Percentiles rank a stretch among this genome's conserved stretches.
Conservation (phyloP, 2,888 invertebrate species). For the Ypsolopha scabrella region DNA sequence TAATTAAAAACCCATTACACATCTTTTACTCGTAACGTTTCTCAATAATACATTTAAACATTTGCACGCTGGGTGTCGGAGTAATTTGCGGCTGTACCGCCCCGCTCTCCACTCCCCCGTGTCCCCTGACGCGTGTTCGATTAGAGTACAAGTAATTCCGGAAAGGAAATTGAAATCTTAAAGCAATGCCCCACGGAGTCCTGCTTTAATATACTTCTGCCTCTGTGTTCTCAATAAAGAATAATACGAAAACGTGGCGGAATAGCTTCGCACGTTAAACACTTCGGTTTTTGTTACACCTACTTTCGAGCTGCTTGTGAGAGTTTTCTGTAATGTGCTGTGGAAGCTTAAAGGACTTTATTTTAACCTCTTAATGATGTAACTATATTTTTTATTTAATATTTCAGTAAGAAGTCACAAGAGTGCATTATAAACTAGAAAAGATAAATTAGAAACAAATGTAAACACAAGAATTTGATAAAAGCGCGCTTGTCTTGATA, state of each 20-base stretch:
- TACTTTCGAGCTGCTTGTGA: too few relatives aligned
- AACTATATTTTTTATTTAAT: too few relatives aligned
- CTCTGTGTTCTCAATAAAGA: constrained; percentile 31
- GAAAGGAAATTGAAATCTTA: constrained; percentile 70
- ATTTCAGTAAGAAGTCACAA: too few relatives aligned
- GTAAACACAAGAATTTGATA: too few relatives aligned
- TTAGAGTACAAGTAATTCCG: constrained; percentile 68
- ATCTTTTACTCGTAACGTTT: constrained; percentile 38
- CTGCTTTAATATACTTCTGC: constrained; percentile 34
- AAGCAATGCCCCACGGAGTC: constrained; percentile 63
- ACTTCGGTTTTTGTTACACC: too few relatives aligned
- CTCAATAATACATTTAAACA: constrained; percentile 60
- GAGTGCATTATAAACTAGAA: too few relatives aligned
- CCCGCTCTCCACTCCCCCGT: constrained; percentile 18
- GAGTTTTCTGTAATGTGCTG: not conserved
- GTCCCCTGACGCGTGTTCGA: constrained; percentile 66
- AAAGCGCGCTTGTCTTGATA: too few relatives aligned
- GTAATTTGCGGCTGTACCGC: constrained; percentile 54
- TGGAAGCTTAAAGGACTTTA: not conserved
- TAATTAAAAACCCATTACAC: constrained; percentile 39
- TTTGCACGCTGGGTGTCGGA: constrained; percentile 52
- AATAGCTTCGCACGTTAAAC: not conserved
- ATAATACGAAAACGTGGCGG: constrained; percentile 20
- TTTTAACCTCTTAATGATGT: too few relatives aligned
- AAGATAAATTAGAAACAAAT: too few relatives aligned